These are phyloP conservation scores for Drosophila putrida DNA, from an alignment of 2,888 invertebrate genomes.

Conservation along the genomic window DNA sequence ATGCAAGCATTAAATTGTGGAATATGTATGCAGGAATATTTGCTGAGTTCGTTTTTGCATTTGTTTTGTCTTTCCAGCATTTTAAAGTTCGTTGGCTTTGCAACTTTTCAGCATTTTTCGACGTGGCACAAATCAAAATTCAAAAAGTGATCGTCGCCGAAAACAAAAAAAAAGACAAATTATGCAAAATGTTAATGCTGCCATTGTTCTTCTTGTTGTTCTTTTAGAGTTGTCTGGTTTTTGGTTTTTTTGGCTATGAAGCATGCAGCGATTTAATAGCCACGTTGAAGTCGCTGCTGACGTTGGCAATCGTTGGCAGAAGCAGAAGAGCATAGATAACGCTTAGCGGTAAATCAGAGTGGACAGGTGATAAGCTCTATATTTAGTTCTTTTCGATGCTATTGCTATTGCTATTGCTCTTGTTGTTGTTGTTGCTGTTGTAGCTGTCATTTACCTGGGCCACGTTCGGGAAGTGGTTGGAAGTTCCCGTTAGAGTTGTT, in stretches of 20 bases:
- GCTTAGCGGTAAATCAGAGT: constrained; percentile 48
- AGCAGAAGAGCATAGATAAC: constrained; percentile 53
- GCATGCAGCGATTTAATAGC: constrained; percentile 55
- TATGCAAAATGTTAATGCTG: constrained; percentile 39
- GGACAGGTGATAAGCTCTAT: constrained; percentile 51
- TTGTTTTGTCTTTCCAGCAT: constrained; percentile 14
- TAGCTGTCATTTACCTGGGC: constrained; percentile 84
- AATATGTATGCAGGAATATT: constrained; percentile 37
- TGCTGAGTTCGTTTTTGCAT: constrained; percentile 14
- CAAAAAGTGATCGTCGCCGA: constrained; percentile 36
- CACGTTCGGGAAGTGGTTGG: constrained; percentile 84
- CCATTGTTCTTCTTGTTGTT: constrained; percentile 9
- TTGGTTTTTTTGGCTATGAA: constrained; percentile 20
- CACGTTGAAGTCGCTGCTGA: constrained; percentile 73
- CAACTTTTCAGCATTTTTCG: constrained; percentile 20
- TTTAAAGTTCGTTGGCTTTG: constrained; percentile 53
- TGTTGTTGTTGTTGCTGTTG: constrained; percentile 8
- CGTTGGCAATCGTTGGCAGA: constrained; percentile 55
- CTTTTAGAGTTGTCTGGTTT: neutral
- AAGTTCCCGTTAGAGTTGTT: constrained; percentile 83
- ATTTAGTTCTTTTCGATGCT: neutral
- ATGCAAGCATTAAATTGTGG: constrained; percentile 44
- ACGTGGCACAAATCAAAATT: constrained; percentile 55
- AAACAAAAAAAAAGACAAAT: constrained; percentile 11
- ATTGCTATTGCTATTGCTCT: neutral